Evolutionary conservation across 1,140 invertebrate genomes (phyloP), one percentile per base, ranked within the genome.

Genomic region (Bombus impatiens): DNA sequence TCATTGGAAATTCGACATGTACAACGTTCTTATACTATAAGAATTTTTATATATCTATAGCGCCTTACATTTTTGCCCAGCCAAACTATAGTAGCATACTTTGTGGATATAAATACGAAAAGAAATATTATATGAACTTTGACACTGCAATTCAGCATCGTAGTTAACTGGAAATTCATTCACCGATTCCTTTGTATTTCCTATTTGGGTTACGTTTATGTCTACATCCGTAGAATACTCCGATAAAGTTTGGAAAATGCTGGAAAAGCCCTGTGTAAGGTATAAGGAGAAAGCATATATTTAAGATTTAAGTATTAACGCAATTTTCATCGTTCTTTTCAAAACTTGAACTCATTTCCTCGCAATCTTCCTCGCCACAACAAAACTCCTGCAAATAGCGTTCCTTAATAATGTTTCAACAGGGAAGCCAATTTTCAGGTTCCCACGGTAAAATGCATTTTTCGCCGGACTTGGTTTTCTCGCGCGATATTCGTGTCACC

Each of bases 401-500:
- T 62, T 28, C 15, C 32, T 42, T 78, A 42, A 59, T 32, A 70
- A 35, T 28, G 42, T 15, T 28, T 47, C 78, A 35, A 44, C n/a
- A 32, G 32, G 13, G 12, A 13, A 47, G 65, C 25, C 65, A 80
- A 80, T 80, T 76, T 44, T 35, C 71, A 25, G 42, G 22, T 37
- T 44, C 6, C 25, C 59, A 22, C 28, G 42, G 22, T 25, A n/a
- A 13, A 22, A 40, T 57, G 47, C 67, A 71, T 28, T 82, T 62
- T 74, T 42, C 68, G 35, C 22, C 12, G 35, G 25, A 35, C n/a
- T 72, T 40, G 22, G 13, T 35, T 44, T 35, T 6, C 72, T 44
- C 74, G 22, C 18, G 28, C 28, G 47, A 78, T 71, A 35, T 53
- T 47, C n/a, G 76, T 65, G 79, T 83, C 84, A 62, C 18, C 77